Base-by-base conservation (phyloP, 1,140 invertebrate species). In the Drosophila kikkawai region DNA sequence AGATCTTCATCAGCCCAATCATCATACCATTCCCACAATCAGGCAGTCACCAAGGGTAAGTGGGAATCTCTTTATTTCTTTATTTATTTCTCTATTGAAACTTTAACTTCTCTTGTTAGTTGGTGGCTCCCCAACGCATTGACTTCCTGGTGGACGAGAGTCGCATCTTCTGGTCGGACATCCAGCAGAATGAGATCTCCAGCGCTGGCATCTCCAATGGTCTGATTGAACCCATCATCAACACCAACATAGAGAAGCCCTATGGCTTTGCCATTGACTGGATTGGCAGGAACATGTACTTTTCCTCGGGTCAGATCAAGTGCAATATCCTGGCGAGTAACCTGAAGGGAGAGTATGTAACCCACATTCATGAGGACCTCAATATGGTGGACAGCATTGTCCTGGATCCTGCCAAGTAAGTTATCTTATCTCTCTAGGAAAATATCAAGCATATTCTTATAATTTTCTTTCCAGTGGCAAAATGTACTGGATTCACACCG, bases 81-180 rank as follows among this genome's bases (percentile, higher is more conserved):
- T 32, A 13, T 9, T 0, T 15, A 12, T 41, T 26, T 15, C 2
- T n/a, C n/a, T 11, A n/a, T 57, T 37, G 32, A 42, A 56, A 8
- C 8, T 13, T 15, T 15, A 8, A 12, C 2, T 15, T 12, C 6
- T 32, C 0, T 50, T 45, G 3, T 0, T 94, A 95, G 83, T 94
- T 96, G 29, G 93, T 96, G 22, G 93, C 94, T 50, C 96, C 96
- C 7, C 93, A 94, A 26, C 94, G 95, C 73, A 92, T 98, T 50
- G 96, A 97, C 87, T 97, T 95, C 90, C 93, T 95, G 22, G 94
- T 95, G 5, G 94, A 93, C 58, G 94, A 94, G 39, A 95, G 95
- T 39, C 94, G 94, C 41, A 94, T 98, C 34, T 97, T 96, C 93
- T 98, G 97, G 97, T 95, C 95, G 7, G 97, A 98, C 92, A 93